Conservation (phyloP, 1,140 invertebrate genomes). For the Lucilia cuprina region DNA sequence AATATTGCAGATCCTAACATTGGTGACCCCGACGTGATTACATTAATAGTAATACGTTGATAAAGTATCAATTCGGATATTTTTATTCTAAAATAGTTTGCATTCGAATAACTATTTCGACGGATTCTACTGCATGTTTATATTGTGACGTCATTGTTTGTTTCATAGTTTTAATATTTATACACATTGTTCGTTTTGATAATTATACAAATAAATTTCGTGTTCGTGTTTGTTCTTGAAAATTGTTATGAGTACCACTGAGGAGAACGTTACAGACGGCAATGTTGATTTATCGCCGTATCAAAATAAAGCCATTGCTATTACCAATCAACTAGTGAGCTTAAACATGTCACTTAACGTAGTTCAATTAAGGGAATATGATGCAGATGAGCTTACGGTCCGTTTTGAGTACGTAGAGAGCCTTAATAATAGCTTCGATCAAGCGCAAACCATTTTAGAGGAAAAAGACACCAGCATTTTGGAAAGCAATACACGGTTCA, state of each 20-base stretch:
- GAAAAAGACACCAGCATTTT: not conserved
- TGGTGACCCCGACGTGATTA: constrained; percentile 31
- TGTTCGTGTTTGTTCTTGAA: too few relatives aligned
- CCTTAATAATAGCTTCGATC: too few relatives aligned
- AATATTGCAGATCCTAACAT: not conserved
- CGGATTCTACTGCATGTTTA: too few relatives aligned
- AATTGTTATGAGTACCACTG: not conserved
- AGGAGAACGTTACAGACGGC: not conserved
- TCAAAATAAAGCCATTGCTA: not conserved
- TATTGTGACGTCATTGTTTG: too few relatives aligned
- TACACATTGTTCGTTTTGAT: too few relatives aligned
- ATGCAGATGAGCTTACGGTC: not conserved
- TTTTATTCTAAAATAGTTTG: too few relatives aligned
- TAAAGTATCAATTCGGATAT: not conserved
- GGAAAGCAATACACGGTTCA: not conserved
- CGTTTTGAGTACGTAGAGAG: not conserved
- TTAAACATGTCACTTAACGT: not conserved
- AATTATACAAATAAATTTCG: too few relatives aligned
- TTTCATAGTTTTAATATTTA: too few relatives aligned
- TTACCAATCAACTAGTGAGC: not conserved
- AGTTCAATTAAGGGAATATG: not conserved
- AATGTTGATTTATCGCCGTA: not conserved
- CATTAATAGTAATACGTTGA: too few relatives aligned
- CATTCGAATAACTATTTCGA: too few relatives aligned
- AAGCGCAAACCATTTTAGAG: not conserved